phyloP scores from a whole-genome alignment of 2,797 vertebrate genomes.

The Chromis chromis region DNA sequence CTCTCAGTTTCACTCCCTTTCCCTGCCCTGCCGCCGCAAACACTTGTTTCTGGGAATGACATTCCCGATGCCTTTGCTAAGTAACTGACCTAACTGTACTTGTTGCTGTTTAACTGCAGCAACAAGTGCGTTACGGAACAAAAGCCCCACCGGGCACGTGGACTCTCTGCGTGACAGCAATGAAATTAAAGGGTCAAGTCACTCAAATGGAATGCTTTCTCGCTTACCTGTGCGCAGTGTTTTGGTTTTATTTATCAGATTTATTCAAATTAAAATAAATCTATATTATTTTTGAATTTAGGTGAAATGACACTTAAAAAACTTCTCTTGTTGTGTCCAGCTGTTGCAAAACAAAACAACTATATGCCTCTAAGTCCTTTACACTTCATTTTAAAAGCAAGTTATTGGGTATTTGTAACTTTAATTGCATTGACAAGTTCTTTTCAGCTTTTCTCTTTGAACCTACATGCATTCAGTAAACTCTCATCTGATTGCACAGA shows the following conservation, averaged over 20 bases:
- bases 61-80: slow-evolving; percentile 13
- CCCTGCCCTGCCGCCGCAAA: slow-evolving; percentile 50
- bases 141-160: background rate
- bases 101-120: slow-evolving; percentile 34
- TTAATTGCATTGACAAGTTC: too few species aligned
- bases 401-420: too few species aligned
- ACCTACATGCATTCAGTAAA: too few species aligned
- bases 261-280: too few species aligned
- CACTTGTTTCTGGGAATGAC: slow-evolving; percentile 66
- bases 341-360: too few species aligned
- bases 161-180: background rate
- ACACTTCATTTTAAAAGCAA: too few species aligned
- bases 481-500: too few species aligned
- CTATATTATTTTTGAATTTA: too few species aligned
- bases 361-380: too few species aligned
- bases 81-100: slow-evolving; percentile 19
- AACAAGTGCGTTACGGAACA: slow-evolving; percentile 14
- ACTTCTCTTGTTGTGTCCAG: too few species aligned
- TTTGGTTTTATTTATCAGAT: background rate
- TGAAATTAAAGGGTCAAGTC: background rate
- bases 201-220: background rate
- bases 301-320: too few species aligned
- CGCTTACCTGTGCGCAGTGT: background rate
- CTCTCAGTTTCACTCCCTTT: slow-evolving; percentile 75
- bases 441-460: too few species aligned